phyloP scores from a whole-genome alignment of 2,113 vertebrate genomes.

The Catharus fuscescens region DNA sequence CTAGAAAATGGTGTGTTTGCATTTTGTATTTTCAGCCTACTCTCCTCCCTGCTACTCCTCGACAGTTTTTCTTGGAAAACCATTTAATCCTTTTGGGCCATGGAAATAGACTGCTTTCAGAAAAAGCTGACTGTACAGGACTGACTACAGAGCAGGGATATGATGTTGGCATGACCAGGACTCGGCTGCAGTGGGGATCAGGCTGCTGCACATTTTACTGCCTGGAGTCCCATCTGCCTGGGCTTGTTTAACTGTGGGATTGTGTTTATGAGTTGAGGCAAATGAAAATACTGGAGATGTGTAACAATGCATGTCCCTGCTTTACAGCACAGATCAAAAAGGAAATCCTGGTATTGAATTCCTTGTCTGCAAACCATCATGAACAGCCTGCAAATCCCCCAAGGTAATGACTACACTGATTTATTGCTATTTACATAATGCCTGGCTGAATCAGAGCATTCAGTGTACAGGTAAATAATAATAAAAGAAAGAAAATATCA shows the following conservation, averaged over 20 bases:
- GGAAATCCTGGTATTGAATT: not conserved
- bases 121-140: not conserved
- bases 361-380: not conserved
- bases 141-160: not conserved
- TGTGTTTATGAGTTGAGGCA: not conserved
- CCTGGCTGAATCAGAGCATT: not conserved
- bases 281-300: not conserved
- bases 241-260: not conserved
- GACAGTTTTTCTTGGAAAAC: constrained; percentile 57
- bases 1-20: not conserved
- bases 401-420: not conserved
- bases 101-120: constrained; percentile 2
- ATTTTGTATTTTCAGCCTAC: not conserved
- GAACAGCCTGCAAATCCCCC: not conserved
- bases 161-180: not conserved
- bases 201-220: not conserved
- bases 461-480: not conserved
- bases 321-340: not conserved
- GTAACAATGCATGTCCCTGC: not conserved
- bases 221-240: not conserved
- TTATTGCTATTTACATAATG: not conserved
- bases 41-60: constrained; percentile 12
- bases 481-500: not conserved
- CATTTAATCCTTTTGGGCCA: constrained; percentile 27
- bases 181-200: not conserved